A percentile compares a stretch with the other conserved stretches of the same genome.
Evolutionary conservation across 2,888 invertebrate genomes (phyloP).

Genomic region (Xanthia togata): DNA sequence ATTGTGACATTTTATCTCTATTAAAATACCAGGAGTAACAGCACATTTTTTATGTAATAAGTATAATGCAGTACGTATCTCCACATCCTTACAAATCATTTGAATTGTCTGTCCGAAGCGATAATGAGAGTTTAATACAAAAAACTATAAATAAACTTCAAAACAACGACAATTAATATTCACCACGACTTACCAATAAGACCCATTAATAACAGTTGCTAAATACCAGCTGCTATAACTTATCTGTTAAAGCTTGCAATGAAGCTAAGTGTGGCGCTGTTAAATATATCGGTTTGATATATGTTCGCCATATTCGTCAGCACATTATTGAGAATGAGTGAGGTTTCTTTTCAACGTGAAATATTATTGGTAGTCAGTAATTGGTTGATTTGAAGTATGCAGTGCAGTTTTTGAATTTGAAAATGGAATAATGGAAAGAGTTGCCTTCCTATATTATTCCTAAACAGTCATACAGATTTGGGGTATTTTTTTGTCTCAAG

Average conservation of each 20-base stretch:
- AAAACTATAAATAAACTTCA: conserved; percentile 22
- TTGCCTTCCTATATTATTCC: not conserved
- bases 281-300: conserved; percentile 44
- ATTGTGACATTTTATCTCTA: no score
- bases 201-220: conserved; percentile 37
- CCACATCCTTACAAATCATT: not conserved
- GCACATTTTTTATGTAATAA: no score
- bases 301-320: conserved; percentile 52
- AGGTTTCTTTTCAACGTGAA: not conserved
- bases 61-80: not conserved
- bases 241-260: conserved; percentile 39
- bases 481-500: not conserved
- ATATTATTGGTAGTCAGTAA: not conserved
- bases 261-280: conserved; percentile 29
- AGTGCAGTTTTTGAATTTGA: not conserved
- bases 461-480: not conserved
- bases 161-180: conserved; percentile 28
- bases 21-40: no score
- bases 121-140: conserved; percentile 5
- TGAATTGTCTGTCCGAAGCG: not conserved
- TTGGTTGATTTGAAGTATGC: not conserved
- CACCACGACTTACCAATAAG: conserved; percentile 35
- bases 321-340: conserved; percentile 45
- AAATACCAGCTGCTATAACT: conserved; percentile 47
- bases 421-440: not conserved